Evolutionary conservation across 2,888 invertebrate species (phyloP).

Genomic region (Cecidostiba fungosa): DNA sequence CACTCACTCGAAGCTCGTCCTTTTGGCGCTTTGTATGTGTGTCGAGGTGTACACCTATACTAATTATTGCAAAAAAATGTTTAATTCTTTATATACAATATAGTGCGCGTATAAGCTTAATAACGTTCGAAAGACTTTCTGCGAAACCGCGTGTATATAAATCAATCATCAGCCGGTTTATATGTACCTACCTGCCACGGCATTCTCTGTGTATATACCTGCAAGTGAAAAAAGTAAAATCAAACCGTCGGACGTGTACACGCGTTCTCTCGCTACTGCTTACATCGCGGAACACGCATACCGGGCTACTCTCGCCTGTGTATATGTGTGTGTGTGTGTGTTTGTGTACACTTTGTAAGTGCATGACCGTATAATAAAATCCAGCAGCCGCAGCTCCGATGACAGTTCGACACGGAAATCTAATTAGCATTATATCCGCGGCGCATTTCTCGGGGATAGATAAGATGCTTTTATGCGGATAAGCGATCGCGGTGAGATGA

Average conservation of each 20-base stretch:
- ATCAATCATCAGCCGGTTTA: background rate
- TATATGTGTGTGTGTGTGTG: background rate
- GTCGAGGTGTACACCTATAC: background rate
- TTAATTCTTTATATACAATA: background rate
- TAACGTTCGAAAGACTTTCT: background rate
- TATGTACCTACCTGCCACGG: background rate
- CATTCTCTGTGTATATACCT: background rate
- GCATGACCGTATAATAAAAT: background rate
- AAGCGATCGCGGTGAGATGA: background rate
- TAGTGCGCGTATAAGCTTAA: background rate
- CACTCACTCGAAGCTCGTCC: background rate
- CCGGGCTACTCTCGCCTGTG: too few species aligned
- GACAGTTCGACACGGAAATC: conserved; percentile 48
- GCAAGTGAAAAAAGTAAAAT: conserved; percentile 11
- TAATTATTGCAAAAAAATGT: background rate
- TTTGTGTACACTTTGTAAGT: background rate
- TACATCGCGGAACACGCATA: background rate
- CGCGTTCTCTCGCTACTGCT: conserved; percentile 8
- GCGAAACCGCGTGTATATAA: background rate
- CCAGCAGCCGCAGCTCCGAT: conserved; percentile 8
- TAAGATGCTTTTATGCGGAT: conserved; percentile 11
- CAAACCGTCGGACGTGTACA: background rate
- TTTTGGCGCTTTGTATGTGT: conserved; percentile 12
- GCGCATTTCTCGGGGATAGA: background rate
- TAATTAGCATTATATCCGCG: conserved; percentile 44